Evolutionary conservation across 2,888 invertebrate genomes (phyloP), one percentile per base, ranked within the genome.

Genomic region (Pheosia tremula): DNA sequence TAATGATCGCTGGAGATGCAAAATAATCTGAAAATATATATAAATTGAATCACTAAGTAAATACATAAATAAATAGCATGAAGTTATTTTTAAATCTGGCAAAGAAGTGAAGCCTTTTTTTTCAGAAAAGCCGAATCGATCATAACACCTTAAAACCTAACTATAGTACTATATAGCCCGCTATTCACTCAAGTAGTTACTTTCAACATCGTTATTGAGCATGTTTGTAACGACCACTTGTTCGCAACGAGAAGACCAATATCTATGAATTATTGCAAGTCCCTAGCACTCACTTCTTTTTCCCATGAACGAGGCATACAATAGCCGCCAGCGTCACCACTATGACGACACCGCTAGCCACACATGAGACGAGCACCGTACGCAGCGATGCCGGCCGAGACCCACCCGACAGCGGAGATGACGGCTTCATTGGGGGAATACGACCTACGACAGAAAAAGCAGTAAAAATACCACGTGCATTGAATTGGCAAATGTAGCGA

Each of bases 1-100:
- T 94, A 94, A 70, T 90, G 87, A 60, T 90, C 91, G 64, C 82
- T 89, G 43, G 93, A 87, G 13, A 94, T 80, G 69, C 94, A 94
- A 72, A 92, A 87, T 62, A 93, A 90, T 74, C 94, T 94, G 80
- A 52, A 82, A 84, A 47, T 52, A 57, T 50, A 53, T 53, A n/a
- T 49, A 47, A 43, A 58, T 52, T 53, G 54, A 58, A 57, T 13
- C 39, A 43, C 58, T 54, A 49, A 24, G 24, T 24, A 24, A 24
- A 2, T 24, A 24, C 24, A 24, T 24, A 1, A 24, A 24, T 24
- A 24, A 24, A 24, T 24, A 24, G 24, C 24, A 24, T 24, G 24
- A 24, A 24, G 24, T 24, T 24, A 24, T 24, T 24, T 24, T 24
- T 24, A 2, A 24, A 1, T 24, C 24, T 24, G 24, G 24, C 2